These are phyloP conservation scores for Clavelina lepadiformis DNA, from an alignment of 23 tunicate genomes.

Conservation along the genomic window DNA sequence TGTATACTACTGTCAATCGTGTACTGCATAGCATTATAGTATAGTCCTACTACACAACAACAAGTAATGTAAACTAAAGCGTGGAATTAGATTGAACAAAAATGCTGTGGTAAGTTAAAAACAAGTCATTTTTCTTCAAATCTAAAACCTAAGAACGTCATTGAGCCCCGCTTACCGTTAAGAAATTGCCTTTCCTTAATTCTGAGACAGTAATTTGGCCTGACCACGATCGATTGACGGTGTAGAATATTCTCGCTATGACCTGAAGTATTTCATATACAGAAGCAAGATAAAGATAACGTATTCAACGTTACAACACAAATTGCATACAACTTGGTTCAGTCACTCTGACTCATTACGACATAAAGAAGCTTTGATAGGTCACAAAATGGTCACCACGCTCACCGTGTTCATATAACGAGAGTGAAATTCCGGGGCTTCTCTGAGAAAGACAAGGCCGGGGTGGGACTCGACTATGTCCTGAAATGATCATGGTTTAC, in stretches of 20 bases:
- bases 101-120: too few species aligned
- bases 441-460: constrained; percentile 81
- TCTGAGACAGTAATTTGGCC: constrained; percentile 76
- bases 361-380: not conserved
- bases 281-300: too few species aligned
- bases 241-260: constrained; percentile 83
- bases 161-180: constrained; percentile 32
- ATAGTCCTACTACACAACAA: too few species aligned
- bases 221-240: constrained; percentile 90
- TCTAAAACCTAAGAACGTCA: too few species aligned
- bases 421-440: constrained; percentile 97
- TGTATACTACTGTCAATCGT: too few species aligned
- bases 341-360: not conserved
- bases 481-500: too few species aligned
- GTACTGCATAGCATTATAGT: too few species aligned
- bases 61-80: too few species aligned
- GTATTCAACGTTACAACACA: too few species aligned
- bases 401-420: constrained; percentile 96
- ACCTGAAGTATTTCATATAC: constrained; percentile 32
- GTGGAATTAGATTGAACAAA: too few species aligned
- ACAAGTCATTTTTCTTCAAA: too few species aligned
- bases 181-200: constrained; percentile 67
- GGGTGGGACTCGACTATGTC: constrained; percentile 96
- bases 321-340: not conserved
- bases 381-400: not conserved